phyloP scores from a whole-genome alignment of 2,113 vertebrate species.

The Pyrgilauda ruficollis region DNA sequence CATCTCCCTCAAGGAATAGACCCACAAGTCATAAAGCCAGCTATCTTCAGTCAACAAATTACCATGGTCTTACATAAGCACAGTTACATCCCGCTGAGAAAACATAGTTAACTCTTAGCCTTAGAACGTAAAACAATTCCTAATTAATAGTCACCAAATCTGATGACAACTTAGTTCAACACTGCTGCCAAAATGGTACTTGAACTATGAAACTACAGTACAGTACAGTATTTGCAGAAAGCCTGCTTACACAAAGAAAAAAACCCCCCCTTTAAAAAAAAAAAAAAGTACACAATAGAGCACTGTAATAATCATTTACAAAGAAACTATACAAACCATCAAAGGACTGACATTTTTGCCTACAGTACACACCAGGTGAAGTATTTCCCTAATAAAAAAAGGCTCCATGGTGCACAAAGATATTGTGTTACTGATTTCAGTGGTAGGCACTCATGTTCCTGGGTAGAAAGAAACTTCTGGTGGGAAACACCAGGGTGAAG shows the following conservation, averaged over 20 bases:
- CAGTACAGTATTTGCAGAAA: not conserved
- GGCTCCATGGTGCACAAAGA: not conserved
- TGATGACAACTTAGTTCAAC: not conserved
- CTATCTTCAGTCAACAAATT: not conserved
- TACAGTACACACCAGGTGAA: not conserved
- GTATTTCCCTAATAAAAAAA: not conserved
- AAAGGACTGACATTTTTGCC: not conserved
- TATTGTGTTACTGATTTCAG: not conserved
- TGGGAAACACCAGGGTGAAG: not conserved
- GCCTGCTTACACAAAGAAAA: not conserved
- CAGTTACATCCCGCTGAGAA: not conserved
- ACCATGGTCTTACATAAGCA: not conserved
- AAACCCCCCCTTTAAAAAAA: fast-evolving
- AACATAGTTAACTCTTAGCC: not conserved
- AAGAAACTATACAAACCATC: not conserved
- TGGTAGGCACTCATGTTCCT: too few species aligned
- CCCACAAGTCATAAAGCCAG: not conserved
- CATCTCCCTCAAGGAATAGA: not conserved
- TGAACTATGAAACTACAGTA: not conserved
- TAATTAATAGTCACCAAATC: not conserved
- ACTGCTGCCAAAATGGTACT: not conserved
- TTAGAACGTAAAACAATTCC: not conserved
- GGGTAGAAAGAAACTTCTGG: not conserved
- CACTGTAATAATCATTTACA: not conserved
- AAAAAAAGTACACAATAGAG: not conserved